Evolutionary conservation across 2,797 vertebrate genomes (phyloP).

Genomic region (Gymnocypris eckloni): DNA sequence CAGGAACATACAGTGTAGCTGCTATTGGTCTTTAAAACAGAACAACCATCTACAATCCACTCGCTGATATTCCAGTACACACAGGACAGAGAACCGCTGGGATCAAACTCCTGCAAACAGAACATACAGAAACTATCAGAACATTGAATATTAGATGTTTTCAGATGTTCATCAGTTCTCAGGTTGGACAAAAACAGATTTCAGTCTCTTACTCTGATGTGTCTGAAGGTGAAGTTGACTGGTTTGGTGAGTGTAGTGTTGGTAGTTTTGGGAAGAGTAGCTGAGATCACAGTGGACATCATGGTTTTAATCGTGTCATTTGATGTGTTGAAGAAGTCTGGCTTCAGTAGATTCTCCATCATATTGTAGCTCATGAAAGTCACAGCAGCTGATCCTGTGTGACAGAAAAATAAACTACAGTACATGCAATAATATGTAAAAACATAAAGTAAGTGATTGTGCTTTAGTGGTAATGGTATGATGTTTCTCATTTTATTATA

Average conservation of each 20-base stretch:
- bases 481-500: too few relatives aligned
- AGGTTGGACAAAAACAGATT: too few relatives aligned
- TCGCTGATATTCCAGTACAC: not conserved
- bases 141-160: not conserved
- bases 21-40: conserved; percentile 15
- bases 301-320: too few relatives aligned
- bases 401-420: too few relatives aligned
- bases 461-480: too few relatives aligned
- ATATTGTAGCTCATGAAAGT: too few relatives aligned
- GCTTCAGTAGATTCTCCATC: too few relatives aligned
- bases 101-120: not conserved
- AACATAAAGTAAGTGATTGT: too few relatives aligned
- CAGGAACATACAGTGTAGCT: conserved; percentile 52
- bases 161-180: not conserved
- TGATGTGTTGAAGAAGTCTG: not conserved
- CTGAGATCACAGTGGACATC: conserved; percentile 25
- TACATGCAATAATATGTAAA: too few relatives aligned
- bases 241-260: conserved; percentile 24
- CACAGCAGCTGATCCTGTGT: too few relatives aligned
- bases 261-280: conserved; percentile 29
- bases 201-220: conserved; percentile 7
- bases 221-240: conserved; percentile 45
- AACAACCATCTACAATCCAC: conserved; percentile 45
- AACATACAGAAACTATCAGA: not conserved
- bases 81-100: not conserved